These are phyloP conservation scores for Eupsittula cactorum DNA, from an alignment of 2,113 vertebrate species.

Conservation along the genomic window DNA sequence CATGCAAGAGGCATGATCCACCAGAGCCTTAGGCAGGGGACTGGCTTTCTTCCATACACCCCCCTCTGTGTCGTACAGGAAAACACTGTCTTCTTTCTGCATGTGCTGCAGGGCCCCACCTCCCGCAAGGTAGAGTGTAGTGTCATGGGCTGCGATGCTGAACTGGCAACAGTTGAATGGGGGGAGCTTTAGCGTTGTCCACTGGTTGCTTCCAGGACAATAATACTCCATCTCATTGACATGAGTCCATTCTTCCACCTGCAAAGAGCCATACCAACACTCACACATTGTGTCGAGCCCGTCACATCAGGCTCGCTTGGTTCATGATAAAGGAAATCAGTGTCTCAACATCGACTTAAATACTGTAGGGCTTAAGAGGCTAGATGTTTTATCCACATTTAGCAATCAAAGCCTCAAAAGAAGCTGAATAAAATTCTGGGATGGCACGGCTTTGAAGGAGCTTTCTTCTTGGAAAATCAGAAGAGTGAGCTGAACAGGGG, in stretches of 20 bases:
- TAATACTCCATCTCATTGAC: slow-evolving; percentile 55
- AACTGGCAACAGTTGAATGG: slow-evolving; percentile 60
- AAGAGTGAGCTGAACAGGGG: neutral
- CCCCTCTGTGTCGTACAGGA: slow-evolving; percentile 22
- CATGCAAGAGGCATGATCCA: slow-evolving; percentile 54
- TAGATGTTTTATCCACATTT: neutral
- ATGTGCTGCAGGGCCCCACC: slow-evolving; percentile 10
- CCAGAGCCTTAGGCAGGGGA: slow-evolving; percentile 46
- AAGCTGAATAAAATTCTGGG: neutral
- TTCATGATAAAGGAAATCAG: neutral
- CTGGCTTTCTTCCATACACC: slow-evolving; percentile 8
- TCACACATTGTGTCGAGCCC: neutral
- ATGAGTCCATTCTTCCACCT: slow-evolving; percentile 42
- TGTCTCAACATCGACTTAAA: neutral
- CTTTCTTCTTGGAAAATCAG: neutral
- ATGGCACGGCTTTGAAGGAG: neutral
- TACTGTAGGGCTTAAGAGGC: neutral
- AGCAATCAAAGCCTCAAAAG: neutral
- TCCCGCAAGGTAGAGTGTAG: slow-evolving; percentile 2
- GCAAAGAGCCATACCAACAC: neutral
- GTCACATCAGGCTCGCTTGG: neutral
- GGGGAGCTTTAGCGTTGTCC: slow-evolving; percentile 1
- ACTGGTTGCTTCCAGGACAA: slow-evolving; percentile 52
- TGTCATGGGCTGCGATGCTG: neutral
- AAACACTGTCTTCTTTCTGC: slow-evolving; percentile 47